These are phyloP conservation scores for Trichogramma dendrolimi DNA, from an alignment of 2,888 invertebrate genomes.

Conservation along the genomic window DNA sequence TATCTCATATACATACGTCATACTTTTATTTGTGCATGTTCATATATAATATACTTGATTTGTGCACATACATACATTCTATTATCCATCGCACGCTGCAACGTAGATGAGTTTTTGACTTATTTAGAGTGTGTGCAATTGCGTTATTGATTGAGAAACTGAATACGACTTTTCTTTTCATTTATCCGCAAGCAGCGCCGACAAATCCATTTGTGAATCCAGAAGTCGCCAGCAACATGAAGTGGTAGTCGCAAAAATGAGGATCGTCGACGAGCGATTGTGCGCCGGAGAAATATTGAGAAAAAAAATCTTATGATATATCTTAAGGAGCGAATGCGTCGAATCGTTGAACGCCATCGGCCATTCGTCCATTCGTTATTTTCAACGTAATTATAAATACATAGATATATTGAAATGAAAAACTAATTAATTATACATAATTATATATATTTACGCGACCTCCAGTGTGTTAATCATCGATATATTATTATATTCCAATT, in stretches of 20 bases:
- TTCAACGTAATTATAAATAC: slow-evolving; percentile 8
- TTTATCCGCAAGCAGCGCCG: slow-evolving; percentile 28
- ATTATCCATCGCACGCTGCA: neutral
- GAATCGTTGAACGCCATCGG: slow-evolving; percentile 14
- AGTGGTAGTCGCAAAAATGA: slow-evolving; percentile 43
- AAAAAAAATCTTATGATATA: neutral
- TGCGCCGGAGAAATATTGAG: slow-evolving; percentile 3
- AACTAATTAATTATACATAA: slow-evolving; percentile 1
- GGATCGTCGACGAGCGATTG: slow-evolving; percentile 22
- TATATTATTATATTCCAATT: too few relatives aligned
- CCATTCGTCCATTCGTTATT: slow-evolving; percentile 21
- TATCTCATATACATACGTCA: neutral
- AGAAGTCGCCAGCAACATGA: slow-evolving; percentile 37
- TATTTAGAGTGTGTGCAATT: neutral
- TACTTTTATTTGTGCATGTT: neutral
- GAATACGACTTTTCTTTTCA: slow-evolving; percentile 12
- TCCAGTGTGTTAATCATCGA: too few relatives aligned
- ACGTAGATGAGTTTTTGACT: too few relatives aligned
- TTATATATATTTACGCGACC: too few relatives aligned
- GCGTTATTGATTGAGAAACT: neutral
- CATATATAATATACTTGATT: neutral
- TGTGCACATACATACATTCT: neutral
- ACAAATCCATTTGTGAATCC: slow-evolving; percentile 49
- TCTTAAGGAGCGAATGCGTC: neutral
- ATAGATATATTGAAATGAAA: slow-evolving; percentile 12